Evolutionary conservation across 37 sponge, comb jelly and placozoan species (phyloP), one percentile per base, ranked within the genome.

Genomic region (Theonella swinhoei): DNA sequence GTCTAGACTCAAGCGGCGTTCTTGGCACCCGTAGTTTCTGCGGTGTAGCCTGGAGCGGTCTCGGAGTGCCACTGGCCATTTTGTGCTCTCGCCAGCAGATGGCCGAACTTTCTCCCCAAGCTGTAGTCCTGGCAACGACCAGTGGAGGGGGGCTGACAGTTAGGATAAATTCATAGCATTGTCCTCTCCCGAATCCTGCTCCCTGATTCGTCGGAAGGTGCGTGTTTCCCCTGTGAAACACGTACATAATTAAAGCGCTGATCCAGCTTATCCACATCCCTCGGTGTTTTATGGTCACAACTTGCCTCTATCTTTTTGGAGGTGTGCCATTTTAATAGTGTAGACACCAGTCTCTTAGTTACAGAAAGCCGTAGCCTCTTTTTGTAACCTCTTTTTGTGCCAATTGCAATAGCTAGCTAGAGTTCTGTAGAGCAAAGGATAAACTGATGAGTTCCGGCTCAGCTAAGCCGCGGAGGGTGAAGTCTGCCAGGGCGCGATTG

Each of bases 401-500:
- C n/a, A n/a, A n/a, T n/a, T n/a, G n/a, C n/a, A n/a, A n/a, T n/a
- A n/a, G n/a, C n/a, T n/a, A n/a, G n/a, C n/a, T n/a, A n/a, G n/a
- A n/a, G n/a, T n/a, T n/a, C 54, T 47, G 14, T 47, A 47, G 14
- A 47, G 54, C 14, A 47, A 47, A 47, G 54, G 54, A 14, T 47
- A 14, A 14, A 47, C 11, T 47, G 14, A 47, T 47, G 54, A 47
- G 34, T 20, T 7, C 39, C 65, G 70, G 72, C 3, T 69, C 59
- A 5, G 28, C 63, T 40, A 62, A 40, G 33, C 29, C 76, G 35
- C 78, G 62, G n/a, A 47, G 88, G 37, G 39, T 66, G 1, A 39
- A 41, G n/a, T 92, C 92, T 0, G 92, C 92, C 20, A 84, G 80
- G 40, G 88, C 85, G 1, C 54, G 92, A 23, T 71, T 88, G 39